These are phyloP conservation scores for Rhopalosiphum maidis DNA, from an alignment of 1,140 invertebrate genomes.

Conservation along the genomic window DNA sequence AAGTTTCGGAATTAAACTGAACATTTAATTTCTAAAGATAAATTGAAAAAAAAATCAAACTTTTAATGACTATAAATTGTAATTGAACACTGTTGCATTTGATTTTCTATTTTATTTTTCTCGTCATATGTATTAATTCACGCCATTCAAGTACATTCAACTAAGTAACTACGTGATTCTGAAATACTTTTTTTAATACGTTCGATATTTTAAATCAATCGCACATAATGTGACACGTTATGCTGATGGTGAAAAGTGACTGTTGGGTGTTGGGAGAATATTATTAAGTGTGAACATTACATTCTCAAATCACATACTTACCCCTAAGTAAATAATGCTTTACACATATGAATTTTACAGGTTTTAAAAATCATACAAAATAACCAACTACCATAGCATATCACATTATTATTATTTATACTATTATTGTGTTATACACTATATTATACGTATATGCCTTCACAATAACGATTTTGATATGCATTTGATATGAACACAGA, in stretches of 20 bases:
- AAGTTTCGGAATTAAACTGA: not conserved
- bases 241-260: not conserved
- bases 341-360: not conserved
- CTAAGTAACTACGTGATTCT: not conserved
- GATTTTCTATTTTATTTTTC: not conserved
- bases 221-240: not conserved
- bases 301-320: not conserved
- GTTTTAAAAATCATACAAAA: not conserved
- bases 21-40: not conserved
- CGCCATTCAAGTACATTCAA: not conserved
- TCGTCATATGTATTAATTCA: not conserved
- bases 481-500: not conserved
- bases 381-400: not conserved
- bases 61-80: not conserved
- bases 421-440: not conserved
- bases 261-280: not conserved
- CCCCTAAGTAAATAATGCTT: not conserved
- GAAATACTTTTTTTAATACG: not conserved
- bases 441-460: not conserved
- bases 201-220: not conserved
- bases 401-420: conserved; percentile 19
- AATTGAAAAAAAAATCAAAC: not conserved
- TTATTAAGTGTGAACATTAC: not conserved
- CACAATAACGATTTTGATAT: not conserved
- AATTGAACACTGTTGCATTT: not conserved